A percentile compares a stretch with the other conserved stretches of the same genome.
phyloP scores from a whole-genome alignment of 1,140 invertebrate species.

The Popillia japonica region DNA sequence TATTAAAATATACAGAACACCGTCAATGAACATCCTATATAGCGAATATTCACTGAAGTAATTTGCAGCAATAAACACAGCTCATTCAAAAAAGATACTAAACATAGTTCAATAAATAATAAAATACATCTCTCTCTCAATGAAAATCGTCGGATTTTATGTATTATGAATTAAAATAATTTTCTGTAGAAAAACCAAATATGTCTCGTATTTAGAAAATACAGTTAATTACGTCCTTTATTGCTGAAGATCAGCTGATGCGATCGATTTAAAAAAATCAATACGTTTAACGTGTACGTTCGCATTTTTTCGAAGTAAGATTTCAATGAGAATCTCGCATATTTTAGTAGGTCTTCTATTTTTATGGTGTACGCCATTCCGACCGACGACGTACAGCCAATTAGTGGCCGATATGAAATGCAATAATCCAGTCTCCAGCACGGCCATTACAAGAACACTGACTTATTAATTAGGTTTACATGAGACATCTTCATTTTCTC shows the following conservation, averaged over 20 bases:
- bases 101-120: too few relatives aligned
- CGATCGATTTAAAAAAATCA: constrained; percentile 4
- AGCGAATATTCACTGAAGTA: too few relatives aligned
- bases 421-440: constrained; percentile 30
- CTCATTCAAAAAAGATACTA: too few relatives aligned
- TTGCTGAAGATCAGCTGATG: background rate
- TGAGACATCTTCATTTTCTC: constrained; percentile 28
- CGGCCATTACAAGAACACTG: constrained; percentile 25
- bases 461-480: constrained; percentile 28
- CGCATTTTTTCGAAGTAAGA: background rate
- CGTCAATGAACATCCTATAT: too few relatives aligned
- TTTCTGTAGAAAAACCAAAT: background rate
- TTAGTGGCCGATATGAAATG: constrained; percentile 31
- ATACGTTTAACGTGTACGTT: background rate
- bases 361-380: constrained; percentile 26
- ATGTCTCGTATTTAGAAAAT: background rate
- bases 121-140: background rate
- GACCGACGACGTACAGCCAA: constrained; percentile 15
- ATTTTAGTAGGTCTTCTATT: constrained; percentile 28
- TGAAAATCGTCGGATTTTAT: background rate
- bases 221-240: background rate
- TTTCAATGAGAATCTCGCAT: constrained; percentile 27
- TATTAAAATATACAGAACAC: too few relatives aligned
- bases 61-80: too few relatives aligned
- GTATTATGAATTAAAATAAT: background rate